phyloP scores from a whole-genome alignment of 2,888 invertebrate species.

The Pocota personata region DNA sequence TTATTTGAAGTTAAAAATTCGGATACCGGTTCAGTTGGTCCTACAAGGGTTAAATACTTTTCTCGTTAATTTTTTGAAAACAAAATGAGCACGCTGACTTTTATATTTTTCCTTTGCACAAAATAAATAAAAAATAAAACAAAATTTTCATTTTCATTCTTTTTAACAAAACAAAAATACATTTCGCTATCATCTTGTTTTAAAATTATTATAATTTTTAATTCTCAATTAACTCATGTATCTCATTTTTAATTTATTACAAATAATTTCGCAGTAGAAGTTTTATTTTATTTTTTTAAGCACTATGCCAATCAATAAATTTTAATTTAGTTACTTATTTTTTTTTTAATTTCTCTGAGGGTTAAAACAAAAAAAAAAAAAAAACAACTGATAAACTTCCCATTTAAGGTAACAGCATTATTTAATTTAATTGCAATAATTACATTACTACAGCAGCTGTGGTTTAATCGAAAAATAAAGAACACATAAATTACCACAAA shows the following conservation, averaged over 20 bases:
- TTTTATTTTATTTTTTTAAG: constrained; percentile 15
- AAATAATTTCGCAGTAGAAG: constrained; percentile 39
- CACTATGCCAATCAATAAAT: constrained; percentile 21
- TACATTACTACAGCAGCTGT: constrained; percentile 29
- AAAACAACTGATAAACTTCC: constrained; percentile 4
- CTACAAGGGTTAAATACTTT: constrained; percentile 25
- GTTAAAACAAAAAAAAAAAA: constrained; percentile 3
- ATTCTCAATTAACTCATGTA: constrained; percentile 43
- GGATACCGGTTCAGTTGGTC: background rate
- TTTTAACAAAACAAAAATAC: constrained; percentile 24
- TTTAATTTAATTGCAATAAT: constrained; percentile 60
- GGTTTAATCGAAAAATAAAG: constrained; percentile 2
- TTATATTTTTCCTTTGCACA: constrained; percentile 69
- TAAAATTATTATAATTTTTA: background rate
- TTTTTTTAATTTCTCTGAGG: background rate
- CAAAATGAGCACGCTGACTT: constrained; percentile 61
- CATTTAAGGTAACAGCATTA: constrained; percentile 26
- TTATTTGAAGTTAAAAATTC: no score
- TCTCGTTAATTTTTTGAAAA: constrained; percentile 46
- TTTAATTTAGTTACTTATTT: constrained; percentile 9
- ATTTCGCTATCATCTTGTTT: constrained; percentile 19
- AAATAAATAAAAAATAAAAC: constrained; percentile 59
- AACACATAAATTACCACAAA: constrained; percentile 35
- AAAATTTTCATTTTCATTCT: constrained; percentile 43
- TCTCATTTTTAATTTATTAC: constrained; percentile 43